Evolutionary conservation across 2,113 vertebrate genomes (phyloP).

Genomic region (Ciconia stormi): DNA sequence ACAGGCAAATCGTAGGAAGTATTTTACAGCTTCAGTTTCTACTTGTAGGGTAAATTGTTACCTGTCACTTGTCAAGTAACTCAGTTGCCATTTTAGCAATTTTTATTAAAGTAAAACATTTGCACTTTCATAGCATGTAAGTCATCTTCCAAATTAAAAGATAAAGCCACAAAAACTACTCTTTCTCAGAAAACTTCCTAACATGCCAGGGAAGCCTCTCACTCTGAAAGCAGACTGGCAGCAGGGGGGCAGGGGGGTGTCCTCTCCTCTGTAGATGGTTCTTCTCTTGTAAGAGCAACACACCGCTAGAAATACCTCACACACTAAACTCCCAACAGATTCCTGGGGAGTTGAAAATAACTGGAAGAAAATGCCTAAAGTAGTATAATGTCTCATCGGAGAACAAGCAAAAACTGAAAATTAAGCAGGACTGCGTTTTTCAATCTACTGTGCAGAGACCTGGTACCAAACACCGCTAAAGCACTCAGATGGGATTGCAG

Average conservation of each 20-base stretch:
- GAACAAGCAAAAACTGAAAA: not conserved
- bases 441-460: not conserved
- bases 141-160: not conserved
- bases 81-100: not conserved
- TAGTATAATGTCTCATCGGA: not conserved
- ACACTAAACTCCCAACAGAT: not conserved
- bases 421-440: not conserved
- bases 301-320: not conserved
- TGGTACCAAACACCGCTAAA: not conserved
- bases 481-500: not conserved
- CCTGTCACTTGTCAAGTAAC: not conserved
- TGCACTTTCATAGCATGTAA: not conserved
- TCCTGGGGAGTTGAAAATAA: not conserved
- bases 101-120: not conserved
- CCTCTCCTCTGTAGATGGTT: not conserved
- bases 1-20: not conserved
- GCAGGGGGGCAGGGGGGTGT: not conserved
- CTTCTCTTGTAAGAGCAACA: not conserved
- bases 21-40: not conserved
- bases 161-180: not conserved
- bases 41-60: not conserved
- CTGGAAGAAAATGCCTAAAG: not conserved
- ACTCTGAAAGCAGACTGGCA: not conserved
- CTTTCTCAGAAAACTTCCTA: not conserved
- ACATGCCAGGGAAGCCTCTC: not conserved